Evolutionary conservation across 2,888 invertebrate species (phyloP), one percentile per base, ranked within the genome.

Genomic region (Calephelis perditalis): DNA sequence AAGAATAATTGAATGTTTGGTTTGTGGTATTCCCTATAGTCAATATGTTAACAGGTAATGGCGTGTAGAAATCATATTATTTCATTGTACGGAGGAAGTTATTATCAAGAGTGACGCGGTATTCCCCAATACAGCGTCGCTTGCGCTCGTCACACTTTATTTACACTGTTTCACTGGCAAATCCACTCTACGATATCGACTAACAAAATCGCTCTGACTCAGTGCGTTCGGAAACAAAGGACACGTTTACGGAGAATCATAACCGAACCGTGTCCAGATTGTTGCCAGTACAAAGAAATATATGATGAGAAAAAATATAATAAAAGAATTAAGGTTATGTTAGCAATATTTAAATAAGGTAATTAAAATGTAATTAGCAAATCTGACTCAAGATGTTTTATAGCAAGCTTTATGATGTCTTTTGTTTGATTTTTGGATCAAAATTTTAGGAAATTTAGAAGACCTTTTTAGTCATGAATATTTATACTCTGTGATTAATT

Each of bases 91-190:
- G 55, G 15, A 71, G 71, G 70, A 71, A 73, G 70, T 70, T 63
- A 70, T 73, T 76, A 79, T 78, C 75, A 67, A 46, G 49, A 54
- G 65, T 82, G 80, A 81, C 79, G 74, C 71, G 82, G 86, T 82
- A 82, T 82, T 86, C 77, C 86, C 86, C 82, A 67, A 67, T 68
- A 69, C 67, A 66, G 66, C 68, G 63, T 65, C 65, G 63, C 62
- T 62, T 62, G 66, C 63, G 65, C 62, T 61, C 78, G 78, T 76
- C 80, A 78, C 65, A 67, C 66, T 68, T 71, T 74, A 77, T 77
- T 73, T 74, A 73, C 70, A 72, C 66, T 66, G 68, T 65, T 69
- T 66, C 65, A 70, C 67, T 71, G 71, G 75, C 74, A 75, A 79
- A 72, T 73, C 73, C 73, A 68, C 69, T 66, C 66, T 68, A 69